Percentiles rank a stretch among this genome's conserved stretches.
Evolutionary conservation across 1,140 invertebrate species (phyloP).

Genomic region (Aphaenogaster ashmeadi): DNA sequence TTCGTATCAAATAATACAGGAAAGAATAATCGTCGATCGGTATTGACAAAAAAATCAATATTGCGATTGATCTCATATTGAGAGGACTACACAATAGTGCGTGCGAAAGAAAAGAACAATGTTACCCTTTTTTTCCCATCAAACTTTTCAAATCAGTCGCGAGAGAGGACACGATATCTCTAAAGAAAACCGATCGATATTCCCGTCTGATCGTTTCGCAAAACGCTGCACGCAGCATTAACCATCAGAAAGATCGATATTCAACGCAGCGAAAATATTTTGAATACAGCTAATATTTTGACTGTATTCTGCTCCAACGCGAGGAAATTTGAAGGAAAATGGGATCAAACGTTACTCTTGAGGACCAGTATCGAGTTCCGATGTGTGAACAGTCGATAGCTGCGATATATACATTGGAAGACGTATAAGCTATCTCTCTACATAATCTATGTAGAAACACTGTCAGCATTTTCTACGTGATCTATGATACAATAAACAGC

Average conservation of each 20-base stretch:
- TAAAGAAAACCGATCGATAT: constrained; percentile 29
- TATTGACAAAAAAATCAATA: constrained; percentile 52
- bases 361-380: neutral
- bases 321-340: constrained; percentile 36
- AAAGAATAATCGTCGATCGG: constrained; percentile 24
- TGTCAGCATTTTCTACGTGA: constrained; percentile 9
- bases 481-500: constrained; percentile 20
- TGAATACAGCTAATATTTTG: constrained; percentile 33
- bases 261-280: neutral
- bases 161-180: neutral
- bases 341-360: constrained; percentile 6
- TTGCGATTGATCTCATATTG: constrained; percentile 18
- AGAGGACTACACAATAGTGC: constrained; percentile 3
- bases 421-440: constrained; percentile 15
- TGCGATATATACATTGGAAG: neutral
- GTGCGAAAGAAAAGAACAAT: constrained; percentile 16
- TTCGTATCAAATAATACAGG: constrained; percentile 4
- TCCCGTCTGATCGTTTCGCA: neutral
- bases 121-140: constrained; percentile 29
- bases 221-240: neutral
- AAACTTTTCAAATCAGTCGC: constrained; percentile 8
- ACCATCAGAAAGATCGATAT: neutral
- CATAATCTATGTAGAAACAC: constrained; percentile 29
- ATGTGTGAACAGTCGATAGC: constrained; percentile 28
- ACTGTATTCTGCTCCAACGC: neutral